Conservation (phyloP, 2,113 vertebrate genomes). For the Bujurquina vittata region DNA sequence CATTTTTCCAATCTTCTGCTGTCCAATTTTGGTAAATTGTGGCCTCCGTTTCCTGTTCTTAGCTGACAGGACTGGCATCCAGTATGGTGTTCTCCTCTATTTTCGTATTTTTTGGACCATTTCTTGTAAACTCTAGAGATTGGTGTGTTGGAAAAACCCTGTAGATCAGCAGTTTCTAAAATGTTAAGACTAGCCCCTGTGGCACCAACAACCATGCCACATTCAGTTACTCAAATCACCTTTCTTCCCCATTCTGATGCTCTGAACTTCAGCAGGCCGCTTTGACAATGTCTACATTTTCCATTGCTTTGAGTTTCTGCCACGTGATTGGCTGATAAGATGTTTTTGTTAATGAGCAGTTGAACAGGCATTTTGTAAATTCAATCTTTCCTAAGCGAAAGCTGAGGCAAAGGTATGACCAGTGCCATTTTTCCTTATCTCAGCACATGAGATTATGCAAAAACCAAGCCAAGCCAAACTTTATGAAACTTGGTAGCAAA, state of each 20-base stretch:
- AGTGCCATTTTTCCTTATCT: not conserved
- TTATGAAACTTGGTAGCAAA: not conserved
- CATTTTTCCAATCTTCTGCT: too few relatives aligned
- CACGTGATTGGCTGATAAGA: not conserved
- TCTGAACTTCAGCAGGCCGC: not conserved
- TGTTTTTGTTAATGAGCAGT: not conserved
- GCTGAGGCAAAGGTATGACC: not conserved
- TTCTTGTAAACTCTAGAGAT: too few relatives aligned
- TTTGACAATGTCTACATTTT: not conserved
- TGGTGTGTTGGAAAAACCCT: too few relatives aligned
- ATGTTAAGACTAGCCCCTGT: too few relatives aligned
- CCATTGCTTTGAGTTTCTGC: not conserved
- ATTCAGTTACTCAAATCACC: not conserved
- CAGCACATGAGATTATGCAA: not conserved
- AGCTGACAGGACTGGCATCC: too few relatives aligned
- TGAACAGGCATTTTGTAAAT: not conserved
- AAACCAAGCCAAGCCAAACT: too few relatives aligned
- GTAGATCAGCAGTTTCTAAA: too few relatives aligned
- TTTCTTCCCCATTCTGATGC: not conserved
- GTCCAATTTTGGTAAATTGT: too few relatives aligned
- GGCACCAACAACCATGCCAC: not conserved
- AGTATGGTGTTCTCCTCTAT: too few relatives aligned
- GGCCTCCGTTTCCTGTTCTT: too few relatives aligned
- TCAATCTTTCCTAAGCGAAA: not conserved
- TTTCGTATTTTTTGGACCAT: too few relatives aligned